A percentile compares a stretch with the other conserved stretches of the same genome.
These are phyloP conservation scores for Epistrophe eligans DNA, from an alignment of 2,888 invertebrate species.

Conservation along the genomic window DNA sequence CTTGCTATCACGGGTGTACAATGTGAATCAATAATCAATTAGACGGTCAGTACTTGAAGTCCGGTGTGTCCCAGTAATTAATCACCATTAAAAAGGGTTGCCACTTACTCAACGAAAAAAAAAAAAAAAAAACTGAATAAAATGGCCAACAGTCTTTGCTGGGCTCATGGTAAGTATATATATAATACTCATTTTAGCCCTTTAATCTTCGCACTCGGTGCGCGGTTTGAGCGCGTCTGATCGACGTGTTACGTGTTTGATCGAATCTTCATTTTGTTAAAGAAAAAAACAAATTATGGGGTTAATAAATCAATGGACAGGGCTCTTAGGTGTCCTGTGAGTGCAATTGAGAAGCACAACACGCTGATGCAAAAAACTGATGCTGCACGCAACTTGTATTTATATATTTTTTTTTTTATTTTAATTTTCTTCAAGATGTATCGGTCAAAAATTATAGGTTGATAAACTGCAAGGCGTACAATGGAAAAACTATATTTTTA, in stretches of 20 bases:
- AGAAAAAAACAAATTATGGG: conserved; percentile 67
- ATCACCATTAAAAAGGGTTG: conserved; percentile 71
- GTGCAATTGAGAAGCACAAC: conserved; percentile 63
- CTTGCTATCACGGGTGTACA: conserved; percentile 46
- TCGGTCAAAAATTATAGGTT: conserved; percentile 74
- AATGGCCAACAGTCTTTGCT: background rate
- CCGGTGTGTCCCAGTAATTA: conserved; percentile 60
- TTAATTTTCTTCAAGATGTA: conserved; percentile 40
- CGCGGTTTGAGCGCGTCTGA: conserved; percentile 26
- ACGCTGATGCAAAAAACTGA: conserved; percentile 33
- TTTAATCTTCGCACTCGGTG: conserved; percentile 64
- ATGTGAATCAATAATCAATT: conserved; percentile 67
- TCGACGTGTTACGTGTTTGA: conserved; percentile 47
- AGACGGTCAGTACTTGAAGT: conserved; percentile 48
- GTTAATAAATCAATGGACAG: conserved; percentile 71
- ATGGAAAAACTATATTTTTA: conserved; percentile 29
- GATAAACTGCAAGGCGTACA: conserved; percentile 70
- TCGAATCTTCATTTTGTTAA: conserved; percentile 60
- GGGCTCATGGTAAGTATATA: background rate
- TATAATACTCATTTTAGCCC: conserved; percentile 48
- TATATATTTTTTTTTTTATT: conserved; percentile 11
- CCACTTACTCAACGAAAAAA: conserved; percentile 41
- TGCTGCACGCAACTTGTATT: conserved; percentile 68
- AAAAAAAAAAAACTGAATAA: background rate
- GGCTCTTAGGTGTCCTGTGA: conserved; percentile 62